Base-by-base conservation (phyloP, 2,113 vertebrate species). In the Psilopsiagon aymara region DNA sequence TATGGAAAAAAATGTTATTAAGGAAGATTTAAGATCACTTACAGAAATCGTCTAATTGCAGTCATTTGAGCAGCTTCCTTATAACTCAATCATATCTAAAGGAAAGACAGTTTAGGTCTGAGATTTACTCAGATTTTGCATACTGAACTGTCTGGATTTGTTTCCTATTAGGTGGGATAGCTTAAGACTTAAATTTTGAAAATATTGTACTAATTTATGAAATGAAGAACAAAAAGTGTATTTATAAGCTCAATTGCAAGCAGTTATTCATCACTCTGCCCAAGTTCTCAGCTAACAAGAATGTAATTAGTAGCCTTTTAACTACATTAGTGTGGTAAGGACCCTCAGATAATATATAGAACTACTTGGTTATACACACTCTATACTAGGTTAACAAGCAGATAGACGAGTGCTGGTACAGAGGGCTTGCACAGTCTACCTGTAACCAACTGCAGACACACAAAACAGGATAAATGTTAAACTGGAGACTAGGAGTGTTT, bases 401-500 rank as follows among this genome's bases (percentile, higher is more conserved):
- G 17, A 21, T 6, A 49, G 14, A 52, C 23, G 29, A 49, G 39
- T 13, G 16, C 11, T 46, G 24, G 12, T 27, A 55, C 1, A 0
- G 11, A 39, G 20, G 33, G 5, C 6, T 69, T 31, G 25, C 7
- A 27, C 17, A 46, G 20, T 17, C 49, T 64, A 4, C 4, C 17
- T 28, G 39, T 13, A 19, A 8, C 10, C 4, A 5, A 2, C 33
- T 9, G 20, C 44, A 52, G 44, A 53, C 27, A 12, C 13, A 29
- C 2, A 1, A 0, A 2, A 27, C 11, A 43, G 18, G 24, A 31
- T 28, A 37, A 83, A 41, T 44, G 43, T 3, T 1, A 28, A 67
- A 52, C 15, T 0, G 1, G 16, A 77, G 17, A 41, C 18, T 25
- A n/a, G 10, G 4, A 73, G 3, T 6, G 6, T 16, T 83, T 35